Evolutionary conservation across 2,888 invertebrate genomes (phyloP).

Genomic region (Limulus polyphemus): DNA sequence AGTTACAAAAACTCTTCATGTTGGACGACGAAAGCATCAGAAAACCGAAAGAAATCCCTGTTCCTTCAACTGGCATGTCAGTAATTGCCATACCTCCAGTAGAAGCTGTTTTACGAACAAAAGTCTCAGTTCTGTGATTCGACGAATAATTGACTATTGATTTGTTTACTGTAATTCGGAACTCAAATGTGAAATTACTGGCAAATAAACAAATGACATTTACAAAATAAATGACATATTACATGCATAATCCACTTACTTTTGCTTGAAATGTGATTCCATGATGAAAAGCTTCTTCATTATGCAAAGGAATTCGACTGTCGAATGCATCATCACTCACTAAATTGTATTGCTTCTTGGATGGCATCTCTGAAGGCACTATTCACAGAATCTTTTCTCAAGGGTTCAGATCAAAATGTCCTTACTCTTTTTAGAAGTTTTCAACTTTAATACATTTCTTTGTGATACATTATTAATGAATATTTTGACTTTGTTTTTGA

Average conservation of each 20-base stretch:
- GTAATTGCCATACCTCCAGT: conserved; percentile 14
- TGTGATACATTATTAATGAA: too few species aligned
- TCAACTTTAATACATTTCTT: too few species aligned
- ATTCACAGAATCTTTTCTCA: not conserved
- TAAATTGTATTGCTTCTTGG: conserved; percentile 69
- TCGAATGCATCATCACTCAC: conserved; percentile 95
- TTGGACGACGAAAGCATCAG: conserved; percentile 10
- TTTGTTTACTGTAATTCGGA: too few species aligned
- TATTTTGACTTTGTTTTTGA: too few species aligned
- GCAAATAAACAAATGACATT: not conserved
- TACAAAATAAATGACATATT: conserved; percentile 1
- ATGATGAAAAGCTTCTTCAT: conserved; percentile 92
- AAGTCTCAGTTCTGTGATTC: too few species aligned
- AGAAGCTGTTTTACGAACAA: too few species aligned
- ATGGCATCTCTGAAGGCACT: conserved; percentile 14
- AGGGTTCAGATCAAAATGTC: too few species aligned
- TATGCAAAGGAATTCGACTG: conserved; percentile 86
- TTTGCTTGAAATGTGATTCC: conserved; percentile 96
- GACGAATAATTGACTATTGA: too few species aligned
- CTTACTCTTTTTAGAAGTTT: too few species aligned
- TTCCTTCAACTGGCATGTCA: conserved; percentile 12
- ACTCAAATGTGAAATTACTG: not conserved
- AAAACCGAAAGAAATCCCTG: conserved; percentile 7
- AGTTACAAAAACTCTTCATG: conserved; percentile 10
- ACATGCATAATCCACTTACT: conserved; percentile 46